Conservation (phyloP, 2,797 vertebrate genomes). For the Halcyon smyrnensis region DNA sequence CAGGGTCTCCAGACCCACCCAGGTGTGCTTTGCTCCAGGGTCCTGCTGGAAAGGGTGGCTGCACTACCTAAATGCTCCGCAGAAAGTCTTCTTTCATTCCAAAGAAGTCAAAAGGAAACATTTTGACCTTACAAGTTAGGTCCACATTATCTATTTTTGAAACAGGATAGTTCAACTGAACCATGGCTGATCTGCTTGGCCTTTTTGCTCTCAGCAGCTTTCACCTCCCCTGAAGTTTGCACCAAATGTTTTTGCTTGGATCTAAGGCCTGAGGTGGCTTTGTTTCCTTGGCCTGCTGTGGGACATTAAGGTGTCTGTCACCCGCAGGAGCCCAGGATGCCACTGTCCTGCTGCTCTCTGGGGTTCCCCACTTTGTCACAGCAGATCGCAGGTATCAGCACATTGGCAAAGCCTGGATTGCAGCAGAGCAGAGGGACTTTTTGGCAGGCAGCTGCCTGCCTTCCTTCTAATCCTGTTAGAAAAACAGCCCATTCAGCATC, state of each 20-base stretch:
- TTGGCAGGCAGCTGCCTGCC: not conserved
- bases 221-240: not conserved
- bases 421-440: not conserved
- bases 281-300: not conserved
- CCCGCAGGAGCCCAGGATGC: not conserved
- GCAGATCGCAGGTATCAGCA: accelerated
- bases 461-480: not conserved
- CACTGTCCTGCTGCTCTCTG: not conserved
- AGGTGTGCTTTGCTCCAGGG: not conserved
- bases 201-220: not conserved
- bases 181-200: not conserved
- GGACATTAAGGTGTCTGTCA: not conserved
- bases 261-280: not conserved
- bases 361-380: not conserved
- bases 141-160: not conserved
- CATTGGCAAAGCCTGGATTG: not conserved
- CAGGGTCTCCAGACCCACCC: not conserved
- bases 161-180: not conserved
- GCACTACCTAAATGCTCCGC: not conserved
- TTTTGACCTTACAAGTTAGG: not conserved
- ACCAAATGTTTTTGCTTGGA: not conserved
- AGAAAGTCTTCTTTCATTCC: not conserved
- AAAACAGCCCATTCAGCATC: not conserved
- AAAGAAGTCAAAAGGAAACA: not conserved
- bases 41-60: not conserved